These are phyloP conservation scores for Orestias chungarensis DNA, from an alignment of 2,797 vertebrate genomes.

Conservation along the genomic window DNA sequence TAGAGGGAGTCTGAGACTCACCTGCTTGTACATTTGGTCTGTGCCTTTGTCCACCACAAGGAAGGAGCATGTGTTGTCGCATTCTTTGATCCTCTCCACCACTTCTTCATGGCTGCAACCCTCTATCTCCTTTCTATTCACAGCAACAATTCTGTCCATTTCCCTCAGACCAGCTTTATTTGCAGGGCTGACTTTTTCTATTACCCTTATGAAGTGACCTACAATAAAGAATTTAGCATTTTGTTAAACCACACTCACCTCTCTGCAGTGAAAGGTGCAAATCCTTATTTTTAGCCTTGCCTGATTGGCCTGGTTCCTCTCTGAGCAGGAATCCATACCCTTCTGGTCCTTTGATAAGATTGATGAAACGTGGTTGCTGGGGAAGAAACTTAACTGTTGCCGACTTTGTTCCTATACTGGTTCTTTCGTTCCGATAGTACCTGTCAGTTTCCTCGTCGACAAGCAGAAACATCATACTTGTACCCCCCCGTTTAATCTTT, in stretches of 20 bases:
- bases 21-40: conserved; percentile 85
- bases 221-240: conserved; percentile 13
- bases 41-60: conserved; percentile 88
- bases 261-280: not conserved
- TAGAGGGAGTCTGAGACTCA: conserved; percentile 54
- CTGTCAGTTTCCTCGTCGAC: conserved; percentile 82
- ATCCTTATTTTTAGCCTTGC: conserved; percentile 30
- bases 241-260: conserved; percentile 13
- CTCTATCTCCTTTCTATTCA: conserved; percentile 83
- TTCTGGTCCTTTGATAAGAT: conserved; percentile 79
- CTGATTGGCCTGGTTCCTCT: conserved; percentile 55
- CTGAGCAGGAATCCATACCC: conserved; percentile 91
- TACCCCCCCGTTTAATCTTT: conserved; percentile 83
- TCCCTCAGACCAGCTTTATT: conserved; percentile 82
- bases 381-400: conserved; percentile 84
- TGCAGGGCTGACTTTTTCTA: conserved; percentile 87
- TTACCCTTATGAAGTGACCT: conserved; percentile 88
- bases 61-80: conserved; percentile 80
- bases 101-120: conserved; percentile 82
- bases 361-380: conserved; percentile 79
- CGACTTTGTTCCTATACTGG: conserved; percentile 68
- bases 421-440: conserved; percentile 74
- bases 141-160: conserved; percentile 87
- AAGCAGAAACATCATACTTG: conserved; percentile 84
- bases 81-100: conserved; percentile 82